phyloP scores from a whole-genome alignment of 2,797 vertebrate genomes.

The Phoeniculus purpureus region DNA sequence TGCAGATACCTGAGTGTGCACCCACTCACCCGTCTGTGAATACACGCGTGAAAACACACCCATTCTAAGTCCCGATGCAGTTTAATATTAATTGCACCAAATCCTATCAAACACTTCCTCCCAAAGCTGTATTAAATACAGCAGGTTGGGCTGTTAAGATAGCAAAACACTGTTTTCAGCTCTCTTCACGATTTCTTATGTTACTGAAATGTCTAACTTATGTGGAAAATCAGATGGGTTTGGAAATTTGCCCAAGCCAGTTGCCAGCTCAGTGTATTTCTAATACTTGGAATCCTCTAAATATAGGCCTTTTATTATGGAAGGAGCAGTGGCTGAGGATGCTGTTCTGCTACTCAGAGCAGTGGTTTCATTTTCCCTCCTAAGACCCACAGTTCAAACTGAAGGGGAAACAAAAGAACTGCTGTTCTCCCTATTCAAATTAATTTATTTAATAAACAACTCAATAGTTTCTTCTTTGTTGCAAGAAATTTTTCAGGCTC shows the following conservation, averaged over 20 bases:
- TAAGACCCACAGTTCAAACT: slow-evolving; percentile 1
- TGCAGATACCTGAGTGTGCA: neutral
- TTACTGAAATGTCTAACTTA: slow-evolving; percentile 50
- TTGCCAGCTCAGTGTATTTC: slow-evolving; percentile 59
- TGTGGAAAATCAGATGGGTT: slow-evolving; percentile 46
- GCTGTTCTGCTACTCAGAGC: slow-evolving; percentile 19
- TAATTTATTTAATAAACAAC: slow-evolving; percentile 69
- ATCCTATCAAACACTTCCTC: neutral
- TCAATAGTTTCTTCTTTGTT: slow-evolving; percentile 65
- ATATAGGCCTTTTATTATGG: slow-evolving; percentile 66
- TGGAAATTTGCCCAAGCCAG: slow-evolving; percentile 61
- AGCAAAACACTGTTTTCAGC: slow-evolving; percentile 22
- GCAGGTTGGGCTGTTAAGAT: slow-evolving; percentile 17
- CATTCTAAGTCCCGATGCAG: neutral
- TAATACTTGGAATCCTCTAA: slow-evolving; percentile 61
- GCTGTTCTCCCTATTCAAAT: slow-evolving; percentile 62
- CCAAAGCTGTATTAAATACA: neutral
- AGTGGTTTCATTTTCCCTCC: slow-evolving; percentile 60
- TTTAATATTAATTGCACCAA: neutral
- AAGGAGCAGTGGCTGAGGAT: slow-evolving; percentile 24
- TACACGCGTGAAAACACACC: neutral
- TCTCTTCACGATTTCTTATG: slow-evolving; percentile 35
- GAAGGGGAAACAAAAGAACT: slow-evolving; percentile 40
- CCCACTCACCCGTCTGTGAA: neutral
- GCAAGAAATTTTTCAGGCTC: slow-evolving; percentile 3